Percentiles rank a stretch among this genome's conserved stretches.
These are phyloP conservation scores for Eilema sororculum DNA, from an alignment of 2,888 invertebrate species.

Conservation along the genomic window DNA sequence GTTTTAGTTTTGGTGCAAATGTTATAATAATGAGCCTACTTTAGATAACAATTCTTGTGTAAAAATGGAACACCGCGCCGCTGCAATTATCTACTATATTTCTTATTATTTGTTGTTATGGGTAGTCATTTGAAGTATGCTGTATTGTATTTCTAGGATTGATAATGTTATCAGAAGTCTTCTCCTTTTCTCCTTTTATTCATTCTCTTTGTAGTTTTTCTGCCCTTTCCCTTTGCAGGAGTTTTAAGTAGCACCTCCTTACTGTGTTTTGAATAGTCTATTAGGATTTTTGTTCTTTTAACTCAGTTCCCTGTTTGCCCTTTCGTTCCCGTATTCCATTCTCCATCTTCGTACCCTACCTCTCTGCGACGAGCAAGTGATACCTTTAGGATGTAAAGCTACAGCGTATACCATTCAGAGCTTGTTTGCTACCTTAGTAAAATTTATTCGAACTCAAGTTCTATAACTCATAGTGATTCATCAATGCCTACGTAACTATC, in stretches of 20 bases:
- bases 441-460: neutral
- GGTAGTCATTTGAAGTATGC: no score
- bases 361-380: neutral
- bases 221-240: no score
- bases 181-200: no score
- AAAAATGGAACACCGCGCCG: neutral
- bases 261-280: no score
- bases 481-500: neutral
- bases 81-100: no score
- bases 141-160: no score
- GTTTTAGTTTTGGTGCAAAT: neutral
- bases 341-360: neutral
- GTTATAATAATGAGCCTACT: neutral
- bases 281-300: no score
- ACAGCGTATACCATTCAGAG: neutral
- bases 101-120: no score
- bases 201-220: no score
- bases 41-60: neutral
- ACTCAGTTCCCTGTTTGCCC: neutral
- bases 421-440: neutral
- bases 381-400: neutral
- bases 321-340: neutral
- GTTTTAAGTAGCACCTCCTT: no score
- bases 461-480: constrained; percentile 10
- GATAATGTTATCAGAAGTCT: no score